Conservation (phyloP, 2,797 vertebrate genomes). For the Buceros bicornis region DNA sequence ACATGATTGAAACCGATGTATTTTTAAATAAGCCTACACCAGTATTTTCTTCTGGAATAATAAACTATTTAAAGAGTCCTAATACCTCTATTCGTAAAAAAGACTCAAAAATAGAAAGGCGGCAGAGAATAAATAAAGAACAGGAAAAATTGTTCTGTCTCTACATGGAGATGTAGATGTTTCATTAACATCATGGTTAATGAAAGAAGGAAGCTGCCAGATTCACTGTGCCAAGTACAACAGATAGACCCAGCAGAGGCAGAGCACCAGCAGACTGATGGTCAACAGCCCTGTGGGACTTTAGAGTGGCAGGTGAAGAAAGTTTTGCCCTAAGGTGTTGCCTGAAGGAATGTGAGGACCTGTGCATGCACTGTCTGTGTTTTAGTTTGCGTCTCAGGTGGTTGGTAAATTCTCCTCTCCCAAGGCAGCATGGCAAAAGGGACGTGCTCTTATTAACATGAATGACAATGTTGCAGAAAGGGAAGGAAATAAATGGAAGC, state of each 20-base stretch:
- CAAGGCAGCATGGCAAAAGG: not conserved
- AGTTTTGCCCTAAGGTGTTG: not conserved
- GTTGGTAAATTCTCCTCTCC: not conserved
- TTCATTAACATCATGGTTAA: not conserved
- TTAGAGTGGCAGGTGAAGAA: not conserved
- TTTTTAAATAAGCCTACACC: not conserved
- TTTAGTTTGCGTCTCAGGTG: not conserved
- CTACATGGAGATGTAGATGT: not conserved
- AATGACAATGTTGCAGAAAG: not conserved
- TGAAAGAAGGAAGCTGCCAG: not conserved
- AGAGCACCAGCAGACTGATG: not conserved
- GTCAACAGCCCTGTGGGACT: not conserved
- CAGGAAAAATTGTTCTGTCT: not conserved
- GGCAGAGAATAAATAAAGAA: not conserved
- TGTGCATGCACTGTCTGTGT: accelerated
- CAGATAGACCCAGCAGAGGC: not conserved
- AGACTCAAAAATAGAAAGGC: not conserved
- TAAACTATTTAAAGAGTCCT: not conserved
- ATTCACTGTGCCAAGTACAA: not conserved
- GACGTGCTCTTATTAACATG: not conserved
- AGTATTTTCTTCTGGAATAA: not conserved
- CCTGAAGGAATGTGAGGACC: not conserved
- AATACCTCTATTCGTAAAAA: not conserved
- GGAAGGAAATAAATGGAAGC: not conserved
- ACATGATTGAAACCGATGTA: not conserved